phyloP scores from a whole-genome alignment of 37 sponge, comb jelly and placozoan genomes.

The Diacarnus erythraeanus region DNA sequence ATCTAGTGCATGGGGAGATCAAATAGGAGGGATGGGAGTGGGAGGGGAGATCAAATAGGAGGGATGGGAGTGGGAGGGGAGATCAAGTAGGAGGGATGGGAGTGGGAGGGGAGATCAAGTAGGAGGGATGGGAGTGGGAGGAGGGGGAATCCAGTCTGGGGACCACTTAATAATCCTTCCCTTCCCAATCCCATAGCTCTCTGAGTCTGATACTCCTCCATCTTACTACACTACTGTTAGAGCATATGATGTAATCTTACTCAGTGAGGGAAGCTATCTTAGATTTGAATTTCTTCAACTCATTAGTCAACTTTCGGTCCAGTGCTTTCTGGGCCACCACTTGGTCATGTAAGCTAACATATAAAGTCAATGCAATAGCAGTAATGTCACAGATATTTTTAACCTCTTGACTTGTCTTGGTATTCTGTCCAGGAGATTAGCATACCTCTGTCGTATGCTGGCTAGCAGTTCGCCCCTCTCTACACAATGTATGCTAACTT shows the following conservation, averaged over 20 bases:
- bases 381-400: not conserved
- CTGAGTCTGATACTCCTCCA: too few relatives aligned
- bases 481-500: conserved; percentile 92
- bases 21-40: too few relatives aligned
- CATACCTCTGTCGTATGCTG: conserved; percentile 78
- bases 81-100: too few relatives aligned
- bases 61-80: too few relatives aligned
- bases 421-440: conserved; percentile 77
- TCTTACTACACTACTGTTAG: too few relatives aligned
- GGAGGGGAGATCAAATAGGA: too few relatives aligned
- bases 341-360: conserved; percentile 87
- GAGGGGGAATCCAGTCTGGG: too few relatives aligned
- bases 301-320: conserved; percentile 79
- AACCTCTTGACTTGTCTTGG: conserved; percentile 92
- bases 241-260: conserved; percentile 59
- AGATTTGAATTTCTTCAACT: conserved; percentile 80
- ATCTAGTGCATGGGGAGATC: too few relatives aligned
- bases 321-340: conserved; percentile 93
- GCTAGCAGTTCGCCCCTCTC: conserved; percentile 94
- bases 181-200: not conserved
- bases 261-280: conserved; percentile 66
- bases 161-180: too few relatives aligned
- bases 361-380: not conserved
- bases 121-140: too few relatives aligned
- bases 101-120: too few relatives aligned